Conservation (phyloP, 2,797 vertebrate genomes). For the Phataginus tricuspis region DNA sequence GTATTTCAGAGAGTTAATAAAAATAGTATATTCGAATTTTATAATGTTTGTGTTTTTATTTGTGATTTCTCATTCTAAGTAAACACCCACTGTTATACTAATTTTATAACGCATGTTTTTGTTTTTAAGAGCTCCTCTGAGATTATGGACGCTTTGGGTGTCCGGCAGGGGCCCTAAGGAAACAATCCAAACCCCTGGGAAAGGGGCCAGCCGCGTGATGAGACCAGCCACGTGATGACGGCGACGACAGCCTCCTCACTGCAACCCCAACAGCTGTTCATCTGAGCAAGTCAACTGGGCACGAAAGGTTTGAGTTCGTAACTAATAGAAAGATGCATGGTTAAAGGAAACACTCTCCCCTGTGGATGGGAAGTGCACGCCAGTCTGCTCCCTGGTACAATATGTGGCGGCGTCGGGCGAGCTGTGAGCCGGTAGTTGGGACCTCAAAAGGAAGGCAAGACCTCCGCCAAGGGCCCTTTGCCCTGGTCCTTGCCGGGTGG, state of each 20-base stretch:
- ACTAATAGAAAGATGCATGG: not conserved
- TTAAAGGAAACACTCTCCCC: not conserved
- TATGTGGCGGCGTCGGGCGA: not conserved
- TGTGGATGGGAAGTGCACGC: not conserved
- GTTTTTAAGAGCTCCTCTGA: not conserved
- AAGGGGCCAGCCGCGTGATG: not conserved
- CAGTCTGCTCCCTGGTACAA: not conserved
- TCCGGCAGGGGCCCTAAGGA: not conserved
- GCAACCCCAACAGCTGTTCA: not conserved
- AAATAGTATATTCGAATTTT: not conserved
- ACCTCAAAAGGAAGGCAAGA: not conserved
- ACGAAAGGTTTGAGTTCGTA: not conserved
- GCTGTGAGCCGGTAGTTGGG: too few species aligned
- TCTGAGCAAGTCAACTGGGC: not conserved
- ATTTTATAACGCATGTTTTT: slow-evolving; percentile 12
- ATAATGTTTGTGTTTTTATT: not conserved
- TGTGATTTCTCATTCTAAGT: not conserved
- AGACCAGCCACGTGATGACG: not conserved
- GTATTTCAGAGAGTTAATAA: not conserved
- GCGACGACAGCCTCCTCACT: not conserved
- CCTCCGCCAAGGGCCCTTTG: not conserved
- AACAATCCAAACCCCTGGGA: not conserved
- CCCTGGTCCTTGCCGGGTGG: not conserved
- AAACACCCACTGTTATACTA: not conserved
- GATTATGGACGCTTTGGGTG: not conserved